Evolutionary conservation across 2,888 invertebrate species (phyloP).

Genomic region (Ectemnius cavifrons): DNA sequence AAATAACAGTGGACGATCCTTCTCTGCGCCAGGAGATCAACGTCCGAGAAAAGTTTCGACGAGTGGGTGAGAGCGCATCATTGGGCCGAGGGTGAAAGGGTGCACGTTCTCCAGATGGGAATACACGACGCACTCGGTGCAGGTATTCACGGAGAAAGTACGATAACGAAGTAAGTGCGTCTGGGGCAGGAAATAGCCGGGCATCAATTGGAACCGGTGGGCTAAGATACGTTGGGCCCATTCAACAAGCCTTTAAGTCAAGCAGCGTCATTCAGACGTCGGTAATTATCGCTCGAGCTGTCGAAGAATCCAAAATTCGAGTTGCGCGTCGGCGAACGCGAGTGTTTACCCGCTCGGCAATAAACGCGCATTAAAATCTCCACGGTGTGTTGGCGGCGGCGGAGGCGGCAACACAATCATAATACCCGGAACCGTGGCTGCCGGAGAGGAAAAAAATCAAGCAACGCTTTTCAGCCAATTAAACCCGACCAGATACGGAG

Average conservation of each 20-base stretch:
- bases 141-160: conserved; percentile 1
- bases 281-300: conserved; percentile 5
- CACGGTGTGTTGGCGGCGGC: background rate
- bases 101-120: background rate
- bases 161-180: conserved; percentile 6
- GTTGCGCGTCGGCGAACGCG: background rate
- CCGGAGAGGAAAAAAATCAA: conserved; percentile 22
- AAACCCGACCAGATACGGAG: conserved; percentile 21
- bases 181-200: background rate
- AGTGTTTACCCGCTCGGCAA: conserved; percentile 5
- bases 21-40: background rate
- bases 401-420: conserved; percentile 15
- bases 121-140: background rate
- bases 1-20: background rate
- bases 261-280: conserved; percentile 1
- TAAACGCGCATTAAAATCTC: conserved; percentile 10
- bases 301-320: conserved; percentile 35
- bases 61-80: background rate
- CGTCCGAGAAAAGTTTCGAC: background rate
- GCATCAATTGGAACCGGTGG: background rate
- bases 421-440: conserved; percentile 28
- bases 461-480: conserved; percentile 54
- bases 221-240: conserved; percentile 2
- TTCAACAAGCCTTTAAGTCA: background rate
- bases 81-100: background rate